Percentiles rank a stretch among this genome's conserved stretches.
Evolutionary conservation across 2,888 invertebrate genomes (phyloP).

Genomic region (Ectemnius continuus): DNA sequence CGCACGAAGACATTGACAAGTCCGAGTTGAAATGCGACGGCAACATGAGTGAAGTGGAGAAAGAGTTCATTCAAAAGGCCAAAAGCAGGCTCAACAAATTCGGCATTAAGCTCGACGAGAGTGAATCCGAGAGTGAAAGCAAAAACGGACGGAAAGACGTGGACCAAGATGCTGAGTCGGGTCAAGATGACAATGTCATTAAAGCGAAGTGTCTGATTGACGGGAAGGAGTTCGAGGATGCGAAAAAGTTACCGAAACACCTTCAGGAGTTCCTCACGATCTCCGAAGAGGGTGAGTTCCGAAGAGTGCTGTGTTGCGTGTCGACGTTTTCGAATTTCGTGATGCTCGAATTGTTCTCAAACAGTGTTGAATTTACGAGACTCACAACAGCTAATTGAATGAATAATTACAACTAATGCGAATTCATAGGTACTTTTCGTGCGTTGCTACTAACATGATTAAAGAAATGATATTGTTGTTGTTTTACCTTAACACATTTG

Average conservation of each 20-base stretch:
- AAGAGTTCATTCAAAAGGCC: conserved; percentile 88
- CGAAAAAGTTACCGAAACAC: conserved; percentile 86
- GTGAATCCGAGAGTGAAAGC: conserved; percentile 39
- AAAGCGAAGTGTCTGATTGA: conserved; percentile 83
- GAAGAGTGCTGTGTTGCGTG: conserved; percentile 18
- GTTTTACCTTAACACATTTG: neutral
- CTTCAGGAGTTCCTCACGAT: conserved; percentile 88
- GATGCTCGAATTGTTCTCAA: too few relatives aligned
- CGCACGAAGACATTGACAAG: conserved; percentile 71
- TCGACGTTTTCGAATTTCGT: neutral
- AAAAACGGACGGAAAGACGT: conserved; percentile 47
- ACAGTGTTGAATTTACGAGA: too few relatives aligned
- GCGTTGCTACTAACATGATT: conserved; percentile 37
- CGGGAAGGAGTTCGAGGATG: conserved; percentile 82
- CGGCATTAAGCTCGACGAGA: conserved; percentile 83
- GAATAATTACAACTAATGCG: conserved; percentile 50
- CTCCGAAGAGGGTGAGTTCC: conserved; percentile 57
- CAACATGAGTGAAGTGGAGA: conserved; percentile 81
- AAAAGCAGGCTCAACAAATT: conserved; percentile 85
- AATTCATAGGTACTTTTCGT: conserved; percentile 43
- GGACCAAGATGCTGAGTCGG: conserved; percentile 76
- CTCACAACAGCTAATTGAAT: conserved; percentile 12
- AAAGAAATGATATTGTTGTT: conserved; percentile 23
- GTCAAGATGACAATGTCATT: conserved; percentile 29
- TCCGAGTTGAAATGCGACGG: conserved; percentile 27